These are phyloP conservation scores for Speoplatyrhinus poulsoni DNA, from an alignment of 2,113 vertebrate species.

Conservation along the genomic window DNA sequence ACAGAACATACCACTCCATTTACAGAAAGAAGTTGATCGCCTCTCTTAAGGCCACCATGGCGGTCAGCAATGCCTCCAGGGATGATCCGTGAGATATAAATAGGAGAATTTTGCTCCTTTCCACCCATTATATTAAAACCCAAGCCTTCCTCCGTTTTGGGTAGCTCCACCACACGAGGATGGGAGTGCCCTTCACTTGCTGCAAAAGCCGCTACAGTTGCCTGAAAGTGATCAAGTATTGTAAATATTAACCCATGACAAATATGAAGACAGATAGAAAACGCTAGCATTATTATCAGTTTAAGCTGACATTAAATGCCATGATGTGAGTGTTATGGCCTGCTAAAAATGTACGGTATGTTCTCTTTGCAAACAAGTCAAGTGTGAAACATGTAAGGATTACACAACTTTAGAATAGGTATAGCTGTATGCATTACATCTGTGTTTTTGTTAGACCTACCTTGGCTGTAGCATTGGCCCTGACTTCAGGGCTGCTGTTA, in stretches of 20 bases:
- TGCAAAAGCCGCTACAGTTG: conserved; percentile 96
- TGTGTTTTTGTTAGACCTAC: conserved; percentile 61
- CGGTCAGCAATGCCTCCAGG: conserved; percentile 95
- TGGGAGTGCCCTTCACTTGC: conserved; percentile 98
- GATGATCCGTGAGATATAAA: conserved; percentile 98
- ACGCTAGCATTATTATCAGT: no score
- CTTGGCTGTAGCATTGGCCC: conserved; percentile 98
- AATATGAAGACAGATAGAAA: no score
- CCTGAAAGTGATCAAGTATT: conserved; percentile 68
- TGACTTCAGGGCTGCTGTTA: conserved; percentile 95
- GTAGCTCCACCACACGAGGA: conserved; percentile 94
- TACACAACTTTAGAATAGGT: no score
- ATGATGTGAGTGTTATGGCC: no score
- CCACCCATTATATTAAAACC: conserved; percentile 99
- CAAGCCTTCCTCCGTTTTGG: conserved; percentile 96
- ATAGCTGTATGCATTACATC: not conserved
- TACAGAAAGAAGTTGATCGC: conserved; percentile 96
- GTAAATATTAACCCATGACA: not conserved
- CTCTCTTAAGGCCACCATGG: conserved; percentile 93
- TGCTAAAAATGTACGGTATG: no score
- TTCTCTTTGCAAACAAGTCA: not conserved
- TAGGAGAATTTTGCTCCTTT: conserved; percentile 98
- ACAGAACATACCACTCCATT: conserved; percentile 90
- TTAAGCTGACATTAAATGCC: no score
- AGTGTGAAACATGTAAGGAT: not conserved